Conservation (phyloP, 2,113 vertebrate genomes). For the Lynx canadensis region DNA sequence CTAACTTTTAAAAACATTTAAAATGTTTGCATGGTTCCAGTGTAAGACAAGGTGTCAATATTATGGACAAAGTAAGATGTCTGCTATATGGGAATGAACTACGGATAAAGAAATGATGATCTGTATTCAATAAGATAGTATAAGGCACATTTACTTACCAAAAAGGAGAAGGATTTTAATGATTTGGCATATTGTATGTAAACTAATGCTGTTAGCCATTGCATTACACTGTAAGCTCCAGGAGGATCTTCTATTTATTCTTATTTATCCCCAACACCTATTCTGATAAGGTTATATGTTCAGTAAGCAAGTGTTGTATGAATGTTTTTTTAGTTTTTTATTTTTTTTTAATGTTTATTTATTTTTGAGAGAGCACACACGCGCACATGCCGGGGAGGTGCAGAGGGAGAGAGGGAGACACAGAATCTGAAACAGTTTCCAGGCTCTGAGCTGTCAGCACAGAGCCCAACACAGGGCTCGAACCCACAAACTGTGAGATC, state of each 20-base stretch:
- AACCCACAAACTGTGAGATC: too few species aligned
- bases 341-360: too few species aligned
- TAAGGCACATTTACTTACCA: not conserved
- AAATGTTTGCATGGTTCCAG: not conserved
- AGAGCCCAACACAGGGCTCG: too few species aligned
- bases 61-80: not conserved
- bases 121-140: not conserved
- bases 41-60: not conserved
- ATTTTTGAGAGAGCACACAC: too few species aligned
- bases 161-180: not conserved
- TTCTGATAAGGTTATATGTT: not conserved
- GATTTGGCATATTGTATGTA: not conserved
- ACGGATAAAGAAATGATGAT: not conserved
- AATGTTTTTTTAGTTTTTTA: not conserved
- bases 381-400: rapidly evolving
- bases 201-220: not conserved
- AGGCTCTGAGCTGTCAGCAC: too few species aligned
- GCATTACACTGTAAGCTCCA: not conserved
- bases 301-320: not conserved
- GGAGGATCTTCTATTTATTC: not conserved
- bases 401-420: too few species aligned
- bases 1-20: conserved; percentile 4
- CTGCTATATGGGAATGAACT: not conserved
- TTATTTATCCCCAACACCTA: not conserved
- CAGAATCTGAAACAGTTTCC: too few species aligned